These are phyloP conservation scores for Cricetomys ansorgei DNA, from an alignment of 2,113 vertebrate genomes.

Conservation along the genomic window DNA sequence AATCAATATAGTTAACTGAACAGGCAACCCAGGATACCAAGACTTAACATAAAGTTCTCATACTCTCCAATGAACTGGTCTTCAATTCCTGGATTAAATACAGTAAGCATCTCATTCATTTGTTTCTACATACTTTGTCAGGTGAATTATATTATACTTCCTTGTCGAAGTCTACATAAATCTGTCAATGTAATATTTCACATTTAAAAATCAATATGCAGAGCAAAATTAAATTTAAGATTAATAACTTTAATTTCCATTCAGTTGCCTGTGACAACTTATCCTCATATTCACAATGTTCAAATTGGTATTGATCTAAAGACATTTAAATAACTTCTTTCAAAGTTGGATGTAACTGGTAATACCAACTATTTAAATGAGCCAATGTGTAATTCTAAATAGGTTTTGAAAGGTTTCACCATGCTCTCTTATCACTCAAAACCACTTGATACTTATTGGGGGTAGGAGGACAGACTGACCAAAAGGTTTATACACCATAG, in stretches of 20 bases:
- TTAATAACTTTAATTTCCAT: slow-evolving; percentile 63
- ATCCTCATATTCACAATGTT: neutral
- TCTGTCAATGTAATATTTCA: slow-evolving; percentile 44
- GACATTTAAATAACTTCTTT: slow-evolving; percentile 64
- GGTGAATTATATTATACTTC: slow-evolving; percentile 39
- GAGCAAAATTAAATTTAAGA: slow-evolving; percentile 55
- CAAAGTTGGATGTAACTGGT: slow-evolving; percentile 46
- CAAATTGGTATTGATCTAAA: slow-evolving; percentile 55
- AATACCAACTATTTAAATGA: slow-evolving; percentile 62
- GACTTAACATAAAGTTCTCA: slow-evolving; percentile 1
- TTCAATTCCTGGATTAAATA: slow-evolving; percentile 39
- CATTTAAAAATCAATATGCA: slow-evolving; percentile 45
- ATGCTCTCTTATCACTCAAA: slow-evolving; percentile 51
- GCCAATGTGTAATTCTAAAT: slow-evolving; percentile 41
- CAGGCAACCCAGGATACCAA: neutral
- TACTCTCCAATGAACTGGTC: neutral
- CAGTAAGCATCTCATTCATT: neutral
- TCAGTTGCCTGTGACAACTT: slow-evolving; percentile 68
- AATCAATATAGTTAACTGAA: neutral
- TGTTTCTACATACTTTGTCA: slow-evolving; percentile 34
- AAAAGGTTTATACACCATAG: neutral
- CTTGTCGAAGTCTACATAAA: slow-evolving; percentile 27
- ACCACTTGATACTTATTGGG: neutral
- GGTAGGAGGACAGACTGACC: neutral
- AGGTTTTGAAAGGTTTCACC: slow-evolving; percentile 54